Conservation (phyloP, 30 jellyfish, hydroid and myxozoan genomes). For the Turritopsis dohrnii region DNA sequence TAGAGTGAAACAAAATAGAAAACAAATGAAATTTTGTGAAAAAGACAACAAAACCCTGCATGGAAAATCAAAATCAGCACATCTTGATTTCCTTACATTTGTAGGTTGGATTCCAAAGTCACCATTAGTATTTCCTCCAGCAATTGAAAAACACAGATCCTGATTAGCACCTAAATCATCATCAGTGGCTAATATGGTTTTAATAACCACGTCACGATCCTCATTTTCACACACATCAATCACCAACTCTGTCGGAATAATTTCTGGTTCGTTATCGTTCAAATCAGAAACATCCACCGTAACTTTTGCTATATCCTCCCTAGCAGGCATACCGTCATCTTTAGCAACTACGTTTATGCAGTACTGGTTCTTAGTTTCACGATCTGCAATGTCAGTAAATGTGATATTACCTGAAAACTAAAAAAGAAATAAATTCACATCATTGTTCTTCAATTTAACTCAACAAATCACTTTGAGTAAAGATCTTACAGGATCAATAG, state of each 20-base stretch:
- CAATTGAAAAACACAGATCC: slow-evolving; percentile 18
- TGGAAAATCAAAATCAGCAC: too few species aligned
- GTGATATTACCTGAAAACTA: neutral
- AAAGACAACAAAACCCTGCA: too few species aligned
- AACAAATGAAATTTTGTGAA: neutral
- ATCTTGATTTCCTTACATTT: neutral
- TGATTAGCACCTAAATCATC: slow-evolving; percentile 21
- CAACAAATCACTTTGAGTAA: neutral
- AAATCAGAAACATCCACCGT: slow-evolving; percentile 21
- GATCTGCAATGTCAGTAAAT: neutral
- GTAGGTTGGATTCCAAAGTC: slow-evolving; percentile 12
- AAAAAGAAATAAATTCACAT: neutral
- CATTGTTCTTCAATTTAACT: neutral
- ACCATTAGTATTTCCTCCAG: slow-evolving; percentile 37
- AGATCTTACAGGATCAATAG: neutral
- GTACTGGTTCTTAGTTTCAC: slow-evolving; percentile 10
- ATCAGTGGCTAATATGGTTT: slow-evolving; percentile 32
- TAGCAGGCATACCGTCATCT: neutral
- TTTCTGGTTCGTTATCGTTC: slow-evolving; percentile 55
- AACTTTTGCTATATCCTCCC: neutral
- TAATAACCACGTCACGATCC: neutral
- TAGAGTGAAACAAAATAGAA: neutral
- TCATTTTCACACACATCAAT: slow-evolving; percentile 32
- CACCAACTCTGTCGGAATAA: neutral
- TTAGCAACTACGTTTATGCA: neutral